Conservation (phyloP, 35 echinoderm and acorn worm genomes). For the Apostichopus japonicus region DNA sequence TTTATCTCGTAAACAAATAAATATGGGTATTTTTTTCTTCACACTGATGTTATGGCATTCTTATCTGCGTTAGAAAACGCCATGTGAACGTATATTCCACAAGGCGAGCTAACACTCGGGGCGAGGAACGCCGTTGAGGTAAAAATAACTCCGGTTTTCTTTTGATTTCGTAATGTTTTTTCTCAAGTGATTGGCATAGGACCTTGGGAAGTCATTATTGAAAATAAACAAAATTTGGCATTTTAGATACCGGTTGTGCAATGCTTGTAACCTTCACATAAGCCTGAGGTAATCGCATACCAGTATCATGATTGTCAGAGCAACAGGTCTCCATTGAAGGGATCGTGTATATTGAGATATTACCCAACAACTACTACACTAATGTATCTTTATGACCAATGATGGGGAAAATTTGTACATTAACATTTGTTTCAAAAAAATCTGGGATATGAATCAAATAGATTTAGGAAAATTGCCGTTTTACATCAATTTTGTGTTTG, state of each 20-base stretch:
- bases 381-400: no score
- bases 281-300: neutral
- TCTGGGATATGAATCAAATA: no score
- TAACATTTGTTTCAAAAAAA: no score
- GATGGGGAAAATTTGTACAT: no score
- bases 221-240: constrained; percentile 16
- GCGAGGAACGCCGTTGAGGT: constrained; percentile 15
- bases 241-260: neutral
- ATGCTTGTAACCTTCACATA: neutral
- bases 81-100: neutral
- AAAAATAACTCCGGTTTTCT: neutral
- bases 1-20: neutral
- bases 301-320: neutral
- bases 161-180: neutral
- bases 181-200: neutral
- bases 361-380: no score
- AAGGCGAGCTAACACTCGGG: constrained; percentile 16
- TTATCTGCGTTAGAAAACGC: neutral
- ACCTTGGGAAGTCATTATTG: constrained; percentile 5
- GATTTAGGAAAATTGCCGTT: no score
- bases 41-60: neutral
- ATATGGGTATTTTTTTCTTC: neutral
- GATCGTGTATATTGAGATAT: no score
- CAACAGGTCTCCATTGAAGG: neutral
- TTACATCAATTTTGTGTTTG: no score